Base-by-base conservation (phyloP, 2,113 vertebrate species). In the Hyperopisus bebe region DNA sequence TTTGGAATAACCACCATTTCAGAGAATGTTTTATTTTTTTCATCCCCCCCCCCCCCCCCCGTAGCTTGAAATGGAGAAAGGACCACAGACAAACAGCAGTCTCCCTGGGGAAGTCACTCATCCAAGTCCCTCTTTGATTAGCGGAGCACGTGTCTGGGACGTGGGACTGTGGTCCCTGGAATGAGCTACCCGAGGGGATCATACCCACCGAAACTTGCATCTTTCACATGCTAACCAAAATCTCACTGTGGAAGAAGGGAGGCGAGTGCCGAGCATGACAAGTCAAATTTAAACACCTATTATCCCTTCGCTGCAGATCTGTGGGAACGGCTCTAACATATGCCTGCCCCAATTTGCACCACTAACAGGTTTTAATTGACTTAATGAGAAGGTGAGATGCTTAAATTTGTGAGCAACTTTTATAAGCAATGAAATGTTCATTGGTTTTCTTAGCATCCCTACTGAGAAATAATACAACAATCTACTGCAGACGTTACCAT, bases 371-470 rank as follows among this genome's bases (percentile, higher is more conserved):
- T 88, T 88, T 90, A 88, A 90, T 62, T 90, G 86, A 55, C 50
- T 90, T 90, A 87, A 88, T 87, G 66, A 87, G 86, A 31, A 88
- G 51, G 86, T 62, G 46, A 88, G 87, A 8, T 24, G n/a, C 77
- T 88, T 47, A 47, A 10, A 66, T 31, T 62, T 77, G 86, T 19
- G 39, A 74, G 70, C 66, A 66, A 88, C 51, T 82, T 39, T 87
- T 47, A 58, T 31, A 47, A 84, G 51, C 90, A 88, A 62, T 88
- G 51, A 82, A 77, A 58, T 51, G 47, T 80, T 87, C 35, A 87
- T 87, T 87, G 44, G 6, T 74, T 90, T 48, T 62, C 15, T 31
- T 15, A 70, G 62, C 24, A 89, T 44, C 55, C 47, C 83, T 86
- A 46, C n/a, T 70, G n/a, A 86, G 24, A 70, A 89, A 86, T 27